phyloP scores from a whole-genome alignment of 2,888 invertebrate genomes.

The Lasioglossum figueresi region DNA sequence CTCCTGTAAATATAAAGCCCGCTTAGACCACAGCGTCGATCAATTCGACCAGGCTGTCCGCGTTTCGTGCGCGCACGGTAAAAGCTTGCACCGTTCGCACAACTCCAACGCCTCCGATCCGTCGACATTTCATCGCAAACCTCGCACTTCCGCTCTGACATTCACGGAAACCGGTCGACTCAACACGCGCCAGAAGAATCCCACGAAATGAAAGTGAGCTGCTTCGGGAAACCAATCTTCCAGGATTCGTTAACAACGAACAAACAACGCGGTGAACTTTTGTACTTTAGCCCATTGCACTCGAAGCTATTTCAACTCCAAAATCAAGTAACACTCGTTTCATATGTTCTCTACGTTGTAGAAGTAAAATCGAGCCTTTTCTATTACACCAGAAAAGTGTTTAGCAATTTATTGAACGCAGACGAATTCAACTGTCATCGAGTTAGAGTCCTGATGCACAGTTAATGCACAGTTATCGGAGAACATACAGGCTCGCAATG shows the following conservation, averaged over 20 bases:
- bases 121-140: not conserved
- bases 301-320: not conserved
- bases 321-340: too few relatives aligned
- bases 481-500: too few relatives aligned
- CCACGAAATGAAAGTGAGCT: not conserved
- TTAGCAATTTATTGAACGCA: too few relatives aligned
- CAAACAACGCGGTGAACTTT: not conserved
- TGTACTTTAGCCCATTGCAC: not conserved
- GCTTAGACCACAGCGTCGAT: conserved; percentile 24
- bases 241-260: not conserved
- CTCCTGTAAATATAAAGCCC: conserved; percentile 43
- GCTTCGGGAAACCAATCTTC: not conserved
- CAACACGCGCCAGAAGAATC: not conserved
- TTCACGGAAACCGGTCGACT: not conserved
- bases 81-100: not conserved
- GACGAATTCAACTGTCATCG: too few relatives aligned
- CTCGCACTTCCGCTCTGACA: not conserved
- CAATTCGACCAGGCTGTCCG: conserved; percentile 32
- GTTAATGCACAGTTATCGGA: too few relatives aligned
- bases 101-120: not conserved
- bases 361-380: not conserved
- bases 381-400: not conserved
- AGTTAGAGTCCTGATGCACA: too few relatives aligned
- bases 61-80: conserved; percentile 25
- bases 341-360: too few relatives aligned